Conservation (phyloP, 2,113 vertebrate species). For the Hippolais icterina region DNA sequence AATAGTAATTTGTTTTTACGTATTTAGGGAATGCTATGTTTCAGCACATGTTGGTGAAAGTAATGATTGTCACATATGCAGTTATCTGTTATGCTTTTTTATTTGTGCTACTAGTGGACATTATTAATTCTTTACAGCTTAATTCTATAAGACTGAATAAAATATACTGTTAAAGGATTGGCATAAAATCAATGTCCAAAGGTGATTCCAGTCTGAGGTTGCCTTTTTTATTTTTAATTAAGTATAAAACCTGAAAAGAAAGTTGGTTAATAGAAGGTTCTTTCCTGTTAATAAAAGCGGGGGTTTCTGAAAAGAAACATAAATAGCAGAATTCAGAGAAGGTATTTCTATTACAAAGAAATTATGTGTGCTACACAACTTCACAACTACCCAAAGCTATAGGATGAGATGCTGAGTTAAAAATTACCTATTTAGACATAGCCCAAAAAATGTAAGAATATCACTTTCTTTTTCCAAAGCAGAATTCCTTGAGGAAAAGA, state of each 20-base stretch:
- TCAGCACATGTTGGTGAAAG: fast-evolving
- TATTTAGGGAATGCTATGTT: not conserved
- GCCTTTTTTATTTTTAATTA: not conserved
- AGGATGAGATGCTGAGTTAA: not conserved
- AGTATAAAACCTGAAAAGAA: not conserved
- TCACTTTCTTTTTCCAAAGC: not conserved
- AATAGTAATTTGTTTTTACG: not conserved
- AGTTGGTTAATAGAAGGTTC: not conserved
- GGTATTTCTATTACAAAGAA: not conserved
- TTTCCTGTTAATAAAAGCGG: not conserved
- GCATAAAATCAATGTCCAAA: not conserved
- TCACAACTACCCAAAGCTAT: not conserved
- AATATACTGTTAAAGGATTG: not conserved
- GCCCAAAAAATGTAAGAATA: not conserved
- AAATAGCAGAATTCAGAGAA: not conserved
- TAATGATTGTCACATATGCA: not conserved
- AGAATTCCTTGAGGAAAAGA: slow-evolving; percentile 5
- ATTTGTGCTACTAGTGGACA: not conserved
- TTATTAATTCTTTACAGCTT: not conserved
- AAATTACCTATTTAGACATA: not conserved
- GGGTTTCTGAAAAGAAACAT: not conserved
- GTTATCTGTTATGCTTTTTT: not conserved
- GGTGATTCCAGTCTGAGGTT: not conserved
- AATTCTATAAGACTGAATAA: not conserved
- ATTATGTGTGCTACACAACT: not conserved